phyloP scores from a whole-genome alignment of 37 sponge, comb jelly and placozoan species.

The Amphimedon queenslandica region DNA sequence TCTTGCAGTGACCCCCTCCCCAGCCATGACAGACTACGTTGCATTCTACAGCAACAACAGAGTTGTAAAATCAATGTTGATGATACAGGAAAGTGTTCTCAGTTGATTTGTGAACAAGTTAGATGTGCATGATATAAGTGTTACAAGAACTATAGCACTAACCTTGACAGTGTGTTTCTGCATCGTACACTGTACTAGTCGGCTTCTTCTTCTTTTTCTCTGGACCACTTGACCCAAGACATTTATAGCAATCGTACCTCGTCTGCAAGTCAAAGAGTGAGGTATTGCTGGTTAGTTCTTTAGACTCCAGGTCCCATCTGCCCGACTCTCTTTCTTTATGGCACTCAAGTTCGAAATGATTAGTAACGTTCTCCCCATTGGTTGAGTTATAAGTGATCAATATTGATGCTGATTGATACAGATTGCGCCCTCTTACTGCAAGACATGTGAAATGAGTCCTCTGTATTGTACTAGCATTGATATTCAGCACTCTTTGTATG shows the following conservation, averaged over 20 bases:
- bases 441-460: background rate
- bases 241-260: too few species aligned
- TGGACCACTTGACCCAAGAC: too few species aligned
- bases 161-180: background rate
- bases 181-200: too few species aligned
- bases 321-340: background rate
- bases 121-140: background rate
- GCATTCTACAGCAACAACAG: background rate
- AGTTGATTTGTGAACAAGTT: too few species aligned
- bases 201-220: too few species aligned
- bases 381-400: background rate
- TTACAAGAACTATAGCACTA: background rate
- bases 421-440: background rate
- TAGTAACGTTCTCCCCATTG: background rate
- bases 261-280: too few species aligned
- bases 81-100: background rate
- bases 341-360: background rate
- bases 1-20: background rate
- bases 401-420: background rate
- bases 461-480: background rate
- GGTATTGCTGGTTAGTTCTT: too few species aligned
- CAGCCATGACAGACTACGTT: background rate
- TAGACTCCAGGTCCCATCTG: too few species aligned
- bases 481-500: background rate
- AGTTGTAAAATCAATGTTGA: background rate